Evolutionary conservation across 2,888 invertebrate genomes (phyloP).

Genomic region (Drosophila falleni): DNA sequence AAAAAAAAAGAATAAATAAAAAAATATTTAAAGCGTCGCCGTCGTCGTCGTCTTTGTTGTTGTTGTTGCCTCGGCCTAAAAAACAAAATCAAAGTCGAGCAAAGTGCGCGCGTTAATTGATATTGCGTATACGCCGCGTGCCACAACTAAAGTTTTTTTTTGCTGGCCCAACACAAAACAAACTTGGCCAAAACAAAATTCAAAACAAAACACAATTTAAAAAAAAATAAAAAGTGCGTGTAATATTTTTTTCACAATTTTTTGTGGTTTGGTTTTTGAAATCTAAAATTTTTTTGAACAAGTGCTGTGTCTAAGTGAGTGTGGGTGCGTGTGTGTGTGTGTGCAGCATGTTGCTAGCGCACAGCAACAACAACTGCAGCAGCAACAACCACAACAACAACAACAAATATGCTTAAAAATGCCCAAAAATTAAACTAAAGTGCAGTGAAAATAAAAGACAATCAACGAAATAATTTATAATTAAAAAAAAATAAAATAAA

Average conservation of each 20-base stretch:
- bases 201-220: slow-evolving; percentile 10
- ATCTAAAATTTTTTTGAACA: slow-evolving; percentile 15
- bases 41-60: slow-evolving; percentile 32
- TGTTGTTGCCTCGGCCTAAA: slow-evolving; percentile 34
- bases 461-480: slow-evolving; percentile 14
- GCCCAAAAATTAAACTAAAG: slow-evolving; percentile 18
- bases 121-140: slow-evolving; percentile 66
- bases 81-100: slow-evolving; percentile 57
- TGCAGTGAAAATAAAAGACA: slow-evolving; percentile 3
- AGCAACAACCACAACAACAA: slow-evolving; percentile 30
- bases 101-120: slow-evolving; percentile 68
- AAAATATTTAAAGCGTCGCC: slow-evolving; percentile 43
- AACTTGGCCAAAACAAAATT: background rate
- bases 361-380: slow-evolving; percentile 30
- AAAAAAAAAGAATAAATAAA: slow-evolving; percentile 3
- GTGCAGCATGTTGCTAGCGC: slow-evolving; percentile 49
- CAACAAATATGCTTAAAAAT: slow-evolving; percentile 1
- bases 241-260: slow-evolving; percentile 20
- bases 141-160: background rate
- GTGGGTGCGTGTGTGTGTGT: slow-evolving; percentile 13
- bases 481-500: background rate
- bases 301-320: slow-evolving; percentile 1
- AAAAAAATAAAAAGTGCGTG: slow-evolving; percentile 5
- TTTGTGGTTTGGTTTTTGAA: slow-evolving; percentile 12
- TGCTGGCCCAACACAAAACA: background rate